Evolutionary conservation across 2,113 vertebrate genomes (phyloP).

Genomic region (Rhinolophus sinicus): DNA sequence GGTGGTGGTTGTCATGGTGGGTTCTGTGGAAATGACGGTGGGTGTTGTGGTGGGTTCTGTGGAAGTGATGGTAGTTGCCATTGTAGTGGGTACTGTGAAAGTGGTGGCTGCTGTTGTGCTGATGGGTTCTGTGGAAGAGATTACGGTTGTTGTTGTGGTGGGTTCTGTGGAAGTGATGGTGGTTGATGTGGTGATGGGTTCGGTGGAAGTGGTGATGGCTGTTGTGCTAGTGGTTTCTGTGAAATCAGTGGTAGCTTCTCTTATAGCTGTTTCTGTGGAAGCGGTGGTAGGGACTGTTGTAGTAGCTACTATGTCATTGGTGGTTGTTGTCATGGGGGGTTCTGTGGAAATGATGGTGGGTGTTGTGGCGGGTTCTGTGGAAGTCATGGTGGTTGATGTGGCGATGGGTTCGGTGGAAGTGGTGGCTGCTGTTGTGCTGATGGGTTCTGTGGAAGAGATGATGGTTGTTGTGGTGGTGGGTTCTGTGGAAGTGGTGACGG

Average conservation of each 20-base stretch:
- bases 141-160: not conserved
- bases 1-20: not conserved
- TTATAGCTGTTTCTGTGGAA: not conserved
- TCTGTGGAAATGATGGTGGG: not conserved
- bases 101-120: not conserved
- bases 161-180: not conserved
- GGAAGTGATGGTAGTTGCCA: not conserved
- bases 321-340: not conserved
- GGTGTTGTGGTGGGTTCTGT: not conserved
- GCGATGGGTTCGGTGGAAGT: too few relatives aligned
- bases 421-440: too few relatives aligned
- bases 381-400: too few relatives aligned
- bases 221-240: not conserved
- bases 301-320: not conserved
- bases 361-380: not conserved
- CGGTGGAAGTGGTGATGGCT: too few relatives aligned
- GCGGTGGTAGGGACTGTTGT: not conserved
- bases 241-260: rapidly evolving
- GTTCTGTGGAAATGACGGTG: not conserved
- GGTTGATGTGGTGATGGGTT: not conserved
- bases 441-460: not conserved
- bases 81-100: too few relatives aligned
- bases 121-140: not conserved
- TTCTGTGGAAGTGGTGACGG: too few relatives aligned
- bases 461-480: too few relatives aligned